Evolutionary conservation across 2,113 vertebrate species (phyloP), one percentile per base, ranked within the genome.

Genomic region (Corydoras sp.): DNA sequence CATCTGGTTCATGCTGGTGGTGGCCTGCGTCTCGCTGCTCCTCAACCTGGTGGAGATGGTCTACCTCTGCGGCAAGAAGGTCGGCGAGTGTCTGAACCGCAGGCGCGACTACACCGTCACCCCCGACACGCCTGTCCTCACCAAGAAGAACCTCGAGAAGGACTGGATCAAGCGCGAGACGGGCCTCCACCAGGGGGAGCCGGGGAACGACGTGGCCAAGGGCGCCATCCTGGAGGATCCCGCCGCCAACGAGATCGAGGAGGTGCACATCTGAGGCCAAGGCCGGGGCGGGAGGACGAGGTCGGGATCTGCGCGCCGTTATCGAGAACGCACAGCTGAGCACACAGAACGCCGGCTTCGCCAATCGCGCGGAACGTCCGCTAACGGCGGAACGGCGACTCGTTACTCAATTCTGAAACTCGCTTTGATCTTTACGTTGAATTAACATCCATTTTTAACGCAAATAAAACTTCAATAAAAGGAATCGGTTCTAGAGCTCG

Each of bases 1-100:
- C 87, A 97, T 98, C 82, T 89, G 97, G 87, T 99, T 98, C 85
- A 99, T 98, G 97, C 82, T 98, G 85, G 93, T 90, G 7, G 89
- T 96, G 53, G 95, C 96, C n/a, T 85, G 90, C 0, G 77, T 96
- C 8, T 99, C 97, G 0, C 87, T 98, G 10, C 60, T 91, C n/a
- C 89, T 98, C 78, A 93, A 93, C 74, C 56, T 98, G 77, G 82
- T 91, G 1, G 97, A 99, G 88, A 89, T 98, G 55, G 84, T 95
- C 79, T 95, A 99, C 72, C 86, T 99, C 83, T 92, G 89, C 6
- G 89, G 89, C 85, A 94, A 91, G 73, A 93, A 91, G 31, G 80
- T 92, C 30, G 92, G 90, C 65, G 92, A 94, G 82, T 94, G 93
- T 30, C 61, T 94, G 84, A 88, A 86, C 9, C 87, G 86, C 73